phyloP scores from a whole-genome alignment of 2,888 invertebrate genomes.

The Apamea crenata region DNA sequence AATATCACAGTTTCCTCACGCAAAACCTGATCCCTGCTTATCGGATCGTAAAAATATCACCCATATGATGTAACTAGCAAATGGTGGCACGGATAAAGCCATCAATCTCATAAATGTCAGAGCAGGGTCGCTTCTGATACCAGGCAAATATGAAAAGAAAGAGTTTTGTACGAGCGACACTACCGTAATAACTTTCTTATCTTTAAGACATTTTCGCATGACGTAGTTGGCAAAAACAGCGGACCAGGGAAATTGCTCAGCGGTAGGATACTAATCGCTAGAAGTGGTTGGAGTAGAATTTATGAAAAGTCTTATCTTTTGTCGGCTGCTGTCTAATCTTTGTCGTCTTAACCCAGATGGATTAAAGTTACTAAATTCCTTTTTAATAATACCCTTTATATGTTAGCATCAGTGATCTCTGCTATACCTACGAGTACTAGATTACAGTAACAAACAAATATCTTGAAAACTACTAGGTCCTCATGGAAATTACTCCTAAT shows the following conservation, averaged over 20 bases:
- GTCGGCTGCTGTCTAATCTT: background rate
- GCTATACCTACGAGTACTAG: background rate
- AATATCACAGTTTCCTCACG: background rate
- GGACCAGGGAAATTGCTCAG: constrained; percentile 24
- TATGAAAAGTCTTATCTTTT: constrained; percentile 13
- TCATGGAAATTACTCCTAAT: constrained; percentile 30
- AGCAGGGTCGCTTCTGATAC: constrained; percentile 40
- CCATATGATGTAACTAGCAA: constrained; percentile 16
- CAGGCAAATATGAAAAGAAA: constrained; percentile 56
- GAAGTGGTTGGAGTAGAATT: constrained; percentile 23
- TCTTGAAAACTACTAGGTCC: constrained; percentile 4
- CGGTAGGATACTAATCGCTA: constrained; percentile 11
- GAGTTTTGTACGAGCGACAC: constrained; percentile 35
- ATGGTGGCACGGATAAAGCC: constrained; percentile 37
- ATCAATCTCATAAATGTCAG: constrained; percentile 60
- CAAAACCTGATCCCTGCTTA: constrained; percentile 13
- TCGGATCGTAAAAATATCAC: constrained; percentile 23
- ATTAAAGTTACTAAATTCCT: background rate
- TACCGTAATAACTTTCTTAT: constrained; percentile 60
- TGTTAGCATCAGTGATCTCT: background rate
- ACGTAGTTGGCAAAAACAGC: constrained; percentile 23
- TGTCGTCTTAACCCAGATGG: background rate
- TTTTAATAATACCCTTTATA: background rate
- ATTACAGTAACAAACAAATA: constrained; percentile 5
- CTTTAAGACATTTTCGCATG: constrained; percentile 48